Percentiles rank a stretch among this genome's conserved stretches.
Evolutionary conservation across 2,113 vertebrate genomes (phyloP).

Genomic region (Grammomys surdaster): DNA sequence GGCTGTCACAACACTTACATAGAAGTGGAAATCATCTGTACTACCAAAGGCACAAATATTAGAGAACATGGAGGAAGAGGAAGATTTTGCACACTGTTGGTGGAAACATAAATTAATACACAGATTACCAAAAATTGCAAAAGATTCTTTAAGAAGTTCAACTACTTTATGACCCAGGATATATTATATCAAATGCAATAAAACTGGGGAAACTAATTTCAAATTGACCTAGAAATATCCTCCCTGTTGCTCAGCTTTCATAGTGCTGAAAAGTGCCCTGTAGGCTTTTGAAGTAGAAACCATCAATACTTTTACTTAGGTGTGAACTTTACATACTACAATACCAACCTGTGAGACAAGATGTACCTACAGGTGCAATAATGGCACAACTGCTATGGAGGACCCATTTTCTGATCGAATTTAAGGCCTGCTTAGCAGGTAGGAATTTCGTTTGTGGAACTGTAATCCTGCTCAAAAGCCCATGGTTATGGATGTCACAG

Average conservation of each 20-base stretch:
- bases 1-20: too few relatives aligned
- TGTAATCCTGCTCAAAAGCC: neutral
- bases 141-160: neutral
- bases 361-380: accelerated
- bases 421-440: neutral
- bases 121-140: neutral
- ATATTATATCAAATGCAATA: neutral
- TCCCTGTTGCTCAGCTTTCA: neutral
- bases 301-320: neutral
- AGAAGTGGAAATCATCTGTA: neutral
- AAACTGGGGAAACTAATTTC: neutral
- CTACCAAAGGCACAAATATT: neutral
- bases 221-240: neutral
- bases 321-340: neutral
- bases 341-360: neutral
- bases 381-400: neutral
- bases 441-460: neutral
- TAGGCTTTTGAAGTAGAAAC: neutral
- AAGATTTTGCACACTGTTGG: neutral
- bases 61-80: neutral
- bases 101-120: neutral
- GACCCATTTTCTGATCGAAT: neutral
- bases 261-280: neutral
- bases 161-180: neutral
- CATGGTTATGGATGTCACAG: neutral